These are phyloP conservation scores for Probaryconus sp. DNA, from an alignment of 1,140 invertebrate genomes.

Conservation along the genomic window DNA sequence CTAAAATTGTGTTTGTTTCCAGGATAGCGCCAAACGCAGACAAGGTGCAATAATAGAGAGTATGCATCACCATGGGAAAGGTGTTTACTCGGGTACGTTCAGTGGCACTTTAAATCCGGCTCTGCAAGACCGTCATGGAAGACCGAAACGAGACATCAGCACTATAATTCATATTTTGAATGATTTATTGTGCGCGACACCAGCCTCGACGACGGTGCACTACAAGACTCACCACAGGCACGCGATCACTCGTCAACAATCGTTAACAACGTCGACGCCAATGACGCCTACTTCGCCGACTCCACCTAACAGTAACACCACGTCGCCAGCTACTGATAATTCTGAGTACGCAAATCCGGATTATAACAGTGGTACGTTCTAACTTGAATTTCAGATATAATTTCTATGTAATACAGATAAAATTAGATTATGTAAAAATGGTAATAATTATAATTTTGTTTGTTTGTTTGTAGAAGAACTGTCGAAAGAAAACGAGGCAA, in stretches of 20 bases:
- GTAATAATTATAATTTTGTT: constrained; percentile 2
- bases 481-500: constrained; percentile 86
- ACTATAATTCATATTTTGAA: constrained; percentile 97
- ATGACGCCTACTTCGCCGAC: constrained; percentile 41
- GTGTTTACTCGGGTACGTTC: constrained; percentile 90
- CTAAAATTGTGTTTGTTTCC: constrained; percentile 11
- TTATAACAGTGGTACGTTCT: constrained; percentile 43
- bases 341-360: constrained; percentile 45
- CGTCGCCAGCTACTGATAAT: constrained; percentile 22
- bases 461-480: constrained; percentile 71
- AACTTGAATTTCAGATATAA: too few relatives aligned
- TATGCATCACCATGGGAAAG: constrained; percentile 95
- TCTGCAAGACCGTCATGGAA: constrained; percentile 93
- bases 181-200: constrained; percentile 92
- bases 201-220: constrained; percentile 77
- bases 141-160: constrained; percentile 93
- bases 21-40: constrained; percentile 76
- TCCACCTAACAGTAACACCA: constrained; percentile 54
- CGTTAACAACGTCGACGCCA: constrained; percentile 51
- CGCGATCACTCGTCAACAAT: constrained; percentile 66
- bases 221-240: constrained; percentile 74
- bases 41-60: constrained; percentile 93
- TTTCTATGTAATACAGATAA: too few relatives aligned
- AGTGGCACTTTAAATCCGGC: constrained; percentile 94
- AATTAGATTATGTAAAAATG: too few relatives aligned